Conservation (phyloP, 2,113 vertebrate genomes). For the Vidua chalybeata region DNA sequence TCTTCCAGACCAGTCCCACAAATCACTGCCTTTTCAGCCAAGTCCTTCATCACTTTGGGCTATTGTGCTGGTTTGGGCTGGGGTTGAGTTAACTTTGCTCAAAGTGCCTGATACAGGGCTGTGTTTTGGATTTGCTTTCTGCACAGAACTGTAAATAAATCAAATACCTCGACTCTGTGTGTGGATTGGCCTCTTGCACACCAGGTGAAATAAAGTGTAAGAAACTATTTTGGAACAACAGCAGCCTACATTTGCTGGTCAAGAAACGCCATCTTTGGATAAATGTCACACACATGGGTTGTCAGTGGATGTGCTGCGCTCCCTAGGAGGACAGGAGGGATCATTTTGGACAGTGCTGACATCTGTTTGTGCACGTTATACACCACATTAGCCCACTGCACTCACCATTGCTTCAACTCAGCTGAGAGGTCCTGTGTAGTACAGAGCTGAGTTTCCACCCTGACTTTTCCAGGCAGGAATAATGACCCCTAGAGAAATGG, state of each 20-base stretch:
- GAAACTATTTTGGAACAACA: background rate
- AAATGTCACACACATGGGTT: background rate
- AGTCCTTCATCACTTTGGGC: background rate
- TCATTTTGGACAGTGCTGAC: background rate
- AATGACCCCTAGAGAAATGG: background rate
- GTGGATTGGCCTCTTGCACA: background rate
- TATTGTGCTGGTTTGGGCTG: background rate
- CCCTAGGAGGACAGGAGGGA: background rate
- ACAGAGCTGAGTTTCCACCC: background rate
- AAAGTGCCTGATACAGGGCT: background rate
- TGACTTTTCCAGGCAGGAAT: background rate
- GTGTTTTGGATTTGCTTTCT: background rate
- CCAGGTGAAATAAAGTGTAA: fast-evolving
- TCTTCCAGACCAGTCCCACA: background rate
- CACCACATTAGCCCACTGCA: background rate
- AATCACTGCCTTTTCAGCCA: background rate
- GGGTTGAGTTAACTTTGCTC: background rate
- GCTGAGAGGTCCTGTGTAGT: background rate
- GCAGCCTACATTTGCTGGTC: background rate
- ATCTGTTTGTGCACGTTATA: background rate
- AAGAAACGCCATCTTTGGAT: background rate
- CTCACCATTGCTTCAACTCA: background rate
- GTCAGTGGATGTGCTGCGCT: background rate
- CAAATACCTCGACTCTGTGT: background rate
- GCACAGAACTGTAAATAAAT: background rate